Evolutionary conservation across 2,797 vertebrate species (phyloP), one percentile per base, ranked within the genome.

Genomic region (Diceros bicornis): DNA sequence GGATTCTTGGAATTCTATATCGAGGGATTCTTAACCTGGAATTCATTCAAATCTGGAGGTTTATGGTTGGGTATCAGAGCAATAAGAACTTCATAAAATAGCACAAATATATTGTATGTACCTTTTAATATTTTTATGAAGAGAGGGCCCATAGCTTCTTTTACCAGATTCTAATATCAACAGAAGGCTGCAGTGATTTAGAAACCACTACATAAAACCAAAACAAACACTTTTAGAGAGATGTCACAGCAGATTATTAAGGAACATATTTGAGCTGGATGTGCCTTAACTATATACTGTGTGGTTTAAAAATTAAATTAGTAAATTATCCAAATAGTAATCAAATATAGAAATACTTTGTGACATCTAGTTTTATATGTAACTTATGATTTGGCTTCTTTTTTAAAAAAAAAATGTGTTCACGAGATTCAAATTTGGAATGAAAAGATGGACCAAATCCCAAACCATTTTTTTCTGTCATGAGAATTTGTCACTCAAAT

Each of bases 401-500:
- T 88, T 79, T 74, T 10, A 8, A 47, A 10, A 47, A 47, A 47
- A 47, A 8, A 74, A 12, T 44, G 6, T 62, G 2, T 47, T 78
- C 20, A 52, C 25, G 91, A 75, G 41, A 87, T 87, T 64, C 1
- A 37, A 86, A 13, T 74, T 86, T 97, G 47, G 50, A 89, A 89
- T 89, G 32, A 74, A 95, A 94, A n/a, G 62, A 61, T 37, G 14
- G 41, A 78, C 4, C 34, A 93, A 68, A 25, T 6, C 16, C 23
- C 7, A 79, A 68, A 61, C 3, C 37, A 29, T 81, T 97, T 86
- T 88, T 82, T 74, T 93, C 29, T 61, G 14, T 69, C 34, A 29
- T 37, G 17, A 85, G 7, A 94, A 74, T 83, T 95, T 92, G 20
- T 92, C 32, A 75, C 27, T 93, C 12, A 71, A 50, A 18, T 91